Base-by-base conservation (phyloP, 2,797 vertebrate genomes). In the Lutjanus campechanus region DNA sequence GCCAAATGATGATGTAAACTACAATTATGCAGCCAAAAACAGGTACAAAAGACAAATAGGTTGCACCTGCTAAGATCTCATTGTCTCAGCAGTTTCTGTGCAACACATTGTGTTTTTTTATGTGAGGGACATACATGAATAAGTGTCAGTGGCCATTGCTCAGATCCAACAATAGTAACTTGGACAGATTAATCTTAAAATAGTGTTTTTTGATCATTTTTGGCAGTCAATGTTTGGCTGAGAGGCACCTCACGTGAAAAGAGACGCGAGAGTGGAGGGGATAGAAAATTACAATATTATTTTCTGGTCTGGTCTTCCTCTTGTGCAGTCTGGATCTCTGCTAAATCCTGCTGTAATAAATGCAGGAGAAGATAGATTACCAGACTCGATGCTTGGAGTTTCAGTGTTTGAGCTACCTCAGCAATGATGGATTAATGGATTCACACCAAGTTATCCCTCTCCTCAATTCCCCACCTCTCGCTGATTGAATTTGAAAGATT, bases 401-500 rank as follows among this genome's bases (percentile, higher is more conserved):
- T 76, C 82, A 88, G 79, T 77, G 69, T 79, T 86, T 86, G 85
- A 92, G 89, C 77, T 25, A 55, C 77, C 50, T 88, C 89, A 86
- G 83, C 86, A 89, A 73, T 80, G 71, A 88, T 79, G 59, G 70
- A 80, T 80, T 94, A 93, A 95, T 93, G 88, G 84, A 92, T 90
- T 88, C 81, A 84, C 85, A 82, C 81, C 81, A 55, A 68, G 80
- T 88, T 80, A 77, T 88, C 83, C 84, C 64, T 75, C 80, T 51
- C 15, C 85, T 86, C 91, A 88, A 73, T 89, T 86, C 88, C 77
- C 72, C 47, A 71, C 82, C 61, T 89, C 80, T 71, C 50, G 60
- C 87, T 93, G 91, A 95, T 94, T 94, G 85, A 93, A 94, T 94
- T 89, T 93, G 89, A 94, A 93, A 91, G 75, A 13, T 77, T 84